phyloP scores from a whole-genome alignment of 2,113 vertebrate species.

The Xiphophorus couchianus region DNA sequence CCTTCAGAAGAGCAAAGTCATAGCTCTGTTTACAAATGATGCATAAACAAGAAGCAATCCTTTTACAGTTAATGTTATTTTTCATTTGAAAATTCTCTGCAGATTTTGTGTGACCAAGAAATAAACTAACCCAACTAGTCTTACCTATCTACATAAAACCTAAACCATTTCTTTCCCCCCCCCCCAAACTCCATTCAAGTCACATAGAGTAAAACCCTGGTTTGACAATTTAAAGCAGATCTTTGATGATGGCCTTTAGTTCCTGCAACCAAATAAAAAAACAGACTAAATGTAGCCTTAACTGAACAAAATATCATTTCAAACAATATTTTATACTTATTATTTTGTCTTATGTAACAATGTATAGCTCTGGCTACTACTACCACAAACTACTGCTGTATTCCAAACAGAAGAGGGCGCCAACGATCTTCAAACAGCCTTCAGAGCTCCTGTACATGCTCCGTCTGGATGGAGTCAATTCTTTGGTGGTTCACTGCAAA shows the following conservation, averaged over 20 bases:
- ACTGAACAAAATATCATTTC: background rate
- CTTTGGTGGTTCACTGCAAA: background rate
- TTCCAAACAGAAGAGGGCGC: conserved; percentile 59
- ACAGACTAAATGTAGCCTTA: background rate
- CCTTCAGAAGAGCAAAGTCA: background rate
- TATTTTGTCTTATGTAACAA: too few species aligned
- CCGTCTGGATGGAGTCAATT: background rate
- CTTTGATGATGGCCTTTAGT: too few species aligned
- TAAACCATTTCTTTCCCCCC: background rate
- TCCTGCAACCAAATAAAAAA: background rate
- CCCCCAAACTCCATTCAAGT: too few species aligned
- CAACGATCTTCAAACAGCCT: background rate
- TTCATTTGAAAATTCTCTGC: too few species aligned
- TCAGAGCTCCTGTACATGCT: background rate
- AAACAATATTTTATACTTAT: background rate
- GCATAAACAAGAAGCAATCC: too few species aligned
- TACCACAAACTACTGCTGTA: background rate
- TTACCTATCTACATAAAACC: background rate
- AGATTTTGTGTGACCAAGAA: too few species aligned
- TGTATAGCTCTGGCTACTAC: background rate
- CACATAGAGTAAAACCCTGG: too few species aligned
- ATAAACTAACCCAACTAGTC: too few species aligned
- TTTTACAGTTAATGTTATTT: too few species aligned
- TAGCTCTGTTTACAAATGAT: background rate
- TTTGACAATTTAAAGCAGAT: too few species aligned